These are phyloP conservation scores for Trachops cirrhosus DNA, from an alignment of 2,797 vertebrate species.

Conservation along the genomic window DNA sequence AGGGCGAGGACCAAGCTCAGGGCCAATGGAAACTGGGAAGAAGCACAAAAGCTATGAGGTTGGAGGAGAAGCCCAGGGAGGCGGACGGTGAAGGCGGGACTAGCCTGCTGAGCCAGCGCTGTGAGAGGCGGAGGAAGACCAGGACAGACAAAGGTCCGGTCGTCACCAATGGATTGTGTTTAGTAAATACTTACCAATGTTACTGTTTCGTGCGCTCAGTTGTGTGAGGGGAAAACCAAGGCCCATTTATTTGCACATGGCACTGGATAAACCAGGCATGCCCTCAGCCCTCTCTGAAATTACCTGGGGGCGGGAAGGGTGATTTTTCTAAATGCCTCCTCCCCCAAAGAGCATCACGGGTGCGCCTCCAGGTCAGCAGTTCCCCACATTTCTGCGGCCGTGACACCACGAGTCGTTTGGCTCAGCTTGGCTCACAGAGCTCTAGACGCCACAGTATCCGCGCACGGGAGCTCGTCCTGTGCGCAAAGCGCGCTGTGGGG, in stretches of 20 bases:
- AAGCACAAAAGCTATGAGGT: not conserved
- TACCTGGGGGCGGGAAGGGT: not conserved
- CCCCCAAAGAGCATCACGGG: not conserved
- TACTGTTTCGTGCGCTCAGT: not conserved
- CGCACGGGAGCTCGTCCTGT: not conserved
- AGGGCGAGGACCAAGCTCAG: not conserved
- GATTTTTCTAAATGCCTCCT: not conserved
- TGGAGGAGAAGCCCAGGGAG: not conserved
- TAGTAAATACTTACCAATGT: not conserved
- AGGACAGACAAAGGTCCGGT: not conserved
- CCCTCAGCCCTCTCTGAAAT: not conserved
- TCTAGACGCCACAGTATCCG: not conserved
- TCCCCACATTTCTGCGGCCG: not conserved
- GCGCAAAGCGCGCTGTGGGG: not conserved
- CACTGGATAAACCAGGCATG: not conserved
- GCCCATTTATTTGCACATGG: not conserved
- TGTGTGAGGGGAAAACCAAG: not conserved
- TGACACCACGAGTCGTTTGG: not conserved
- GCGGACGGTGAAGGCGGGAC: too few relatives aligned
- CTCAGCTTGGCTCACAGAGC: not conserved
- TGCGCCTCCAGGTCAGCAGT: not conserved
- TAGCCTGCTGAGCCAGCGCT: rapidly evolving
- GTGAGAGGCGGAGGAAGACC: not conserved
- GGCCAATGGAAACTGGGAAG: not conserved
- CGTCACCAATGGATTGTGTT: not conserved